A percentile compares a stretch with the other conserved stretches of the same genome.
Evolutionary conservation across 64 coral and sea anemone species (phyloP).

Genomic region (Stichodactyla mertensii): DNA sequence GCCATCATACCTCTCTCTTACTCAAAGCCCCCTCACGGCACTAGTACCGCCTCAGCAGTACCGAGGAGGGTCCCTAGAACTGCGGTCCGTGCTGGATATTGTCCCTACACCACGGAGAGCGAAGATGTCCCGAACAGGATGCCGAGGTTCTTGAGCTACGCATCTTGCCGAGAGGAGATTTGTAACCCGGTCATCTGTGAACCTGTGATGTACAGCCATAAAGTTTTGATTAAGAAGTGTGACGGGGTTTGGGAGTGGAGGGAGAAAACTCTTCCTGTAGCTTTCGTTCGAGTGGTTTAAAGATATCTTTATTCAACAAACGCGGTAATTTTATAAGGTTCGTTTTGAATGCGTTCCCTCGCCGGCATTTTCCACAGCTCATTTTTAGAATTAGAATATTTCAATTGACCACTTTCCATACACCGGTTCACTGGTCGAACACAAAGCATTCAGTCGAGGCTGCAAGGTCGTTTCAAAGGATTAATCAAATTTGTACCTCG

Average conservation of each 20-base stretch:
- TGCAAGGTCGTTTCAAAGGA: no score
- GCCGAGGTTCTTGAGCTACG: neutral
- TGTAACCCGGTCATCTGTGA: neutral
- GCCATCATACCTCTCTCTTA: neutral
- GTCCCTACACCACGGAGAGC: neutral
- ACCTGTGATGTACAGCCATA: conserved; percentile 3
- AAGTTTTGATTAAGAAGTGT: conserved; percentile 8
- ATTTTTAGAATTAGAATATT: no score
- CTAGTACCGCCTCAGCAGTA: neutral
- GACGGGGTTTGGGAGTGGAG: conserved; percentile 9
- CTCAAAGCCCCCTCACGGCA: neutral
- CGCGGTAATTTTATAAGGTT: no score
- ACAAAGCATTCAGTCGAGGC: no score
- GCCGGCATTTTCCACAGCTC: no score
- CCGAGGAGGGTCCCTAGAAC: neutral
- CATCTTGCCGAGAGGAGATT: neutral
- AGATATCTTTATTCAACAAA: neutral
- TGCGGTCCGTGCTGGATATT: neutral
- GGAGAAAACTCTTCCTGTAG: neutral
- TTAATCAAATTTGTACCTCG: no score
- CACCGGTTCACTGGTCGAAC: no score
- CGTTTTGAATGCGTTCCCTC: no score
- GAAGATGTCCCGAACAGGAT: neutral
- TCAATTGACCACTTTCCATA: no score
- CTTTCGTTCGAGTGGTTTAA: neutral